phyloP scores from a whole-genome alignment of 1,140 invertebrate genomes.

The Drosophila ironensis region DNA sequence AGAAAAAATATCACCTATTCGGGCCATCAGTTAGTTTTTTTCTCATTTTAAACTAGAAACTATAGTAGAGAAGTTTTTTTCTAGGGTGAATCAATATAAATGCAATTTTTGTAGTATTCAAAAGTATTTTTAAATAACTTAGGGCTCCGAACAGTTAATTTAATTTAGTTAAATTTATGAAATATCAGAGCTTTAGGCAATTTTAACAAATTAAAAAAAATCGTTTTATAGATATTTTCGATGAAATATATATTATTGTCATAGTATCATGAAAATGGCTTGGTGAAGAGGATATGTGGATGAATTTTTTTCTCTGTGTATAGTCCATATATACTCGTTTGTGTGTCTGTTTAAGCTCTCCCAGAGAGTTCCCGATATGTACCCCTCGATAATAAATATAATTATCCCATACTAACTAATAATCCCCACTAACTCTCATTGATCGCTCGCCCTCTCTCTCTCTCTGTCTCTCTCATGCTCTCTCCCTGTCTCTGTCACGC shows the following conservation, averaged over 20 bases:
- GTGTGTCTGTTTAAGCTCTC: conserved; percentile 10
- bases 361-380: conserved; percentile 24
- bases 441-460: conserved; percentile 10
- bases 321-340: neutral
- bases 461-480: conserved; percentile 12
- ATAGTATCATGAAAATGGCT: too few species aligned
- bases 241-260: too few species aligned
- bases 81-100: neutral
- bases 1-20: conserved; percentile 6
- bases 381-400: conserved; percentile 1
- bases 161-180: too few species aligned
- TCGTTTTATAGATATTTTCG: too few species aligned
- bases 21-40: too few species aligned
- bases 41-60: too few species aligned
- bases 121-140: too few species aligned
- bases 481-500: conserved; percentile 1
- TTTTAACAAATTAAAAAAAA: too few species aligned
- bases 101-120: too few species aligned
- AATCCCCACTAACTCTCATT: conserved; percentile 17
- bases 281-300: neutral
- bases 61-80: too few species aligned
- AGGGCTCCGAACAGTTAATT: too few species aligned
- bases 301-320: conserved; percentile 2
- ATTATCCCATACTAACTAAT: conserved; percentile 12
- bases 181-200: too few species aligned